Base-by-base conservation (phyloP, 2,113 vertebrate species). In the Scortum barcoo region DNA sequence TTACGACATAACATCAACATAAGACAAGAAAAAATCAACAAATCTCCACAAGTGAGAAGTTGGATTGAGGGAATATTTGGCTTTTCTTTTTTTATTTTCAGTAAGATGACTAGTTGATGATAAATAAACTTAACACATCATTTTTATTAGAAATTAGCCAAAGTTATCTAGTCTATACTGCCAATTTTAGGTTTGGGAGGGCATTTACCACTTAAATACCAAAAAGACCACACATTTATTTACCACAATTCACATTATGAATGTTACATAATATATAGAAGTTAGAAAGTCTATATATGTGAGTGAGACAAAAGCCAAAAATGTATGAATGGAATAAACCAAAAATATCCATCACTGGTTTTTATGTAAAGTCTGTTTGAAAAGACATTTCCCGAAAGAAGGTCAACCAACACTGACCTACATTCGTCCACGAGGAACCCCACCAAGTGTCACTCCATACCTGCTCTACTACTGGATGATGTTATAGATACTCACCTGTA, bases 401-500 rank as follows among this genome's bases (percentile, higher is more conserved):
- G 10, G 38, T 0, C 53, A 33, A 36, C 14, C 46, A 80, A 63
- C 28, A 70, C 5, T 80, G 62, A 83, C 72, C 69, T 24, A 78
- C n/a, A 61, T 66, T 76, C 1, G 0, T 61, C 50, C 62, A 58
- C 3, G 19, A 28, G 67, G 62, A 69, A 62, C 67, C 30, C 51
- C 40, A 42, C 67, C 24, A 51, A 51, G 54, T 57, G 40, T 78
- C 69, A 78, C 77, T 82, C 51, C 38, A 61, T 77, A 76, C 75
- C 81, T 70, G 53, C 78, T 60, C 36, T 53, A 83, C 61, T 57
- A 65, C 56, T 5, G 38, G 72, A 65, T 74, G 83, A 80, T 73
- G 87, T 80, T 72, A 86, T 36, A 65, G 83, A 90, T 79, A 81
- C 76, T 82, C 72, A 46, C 28, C 58, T 67, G 17, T 61, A 67